A percentile compares a stretch with the other conserved stretches of the same genome.
These are phyloP conservation scores for Coracias cyanogaster DNA, from an alignment of 2,797 vertebrate species.

Conservation along the genomic window DNA sequence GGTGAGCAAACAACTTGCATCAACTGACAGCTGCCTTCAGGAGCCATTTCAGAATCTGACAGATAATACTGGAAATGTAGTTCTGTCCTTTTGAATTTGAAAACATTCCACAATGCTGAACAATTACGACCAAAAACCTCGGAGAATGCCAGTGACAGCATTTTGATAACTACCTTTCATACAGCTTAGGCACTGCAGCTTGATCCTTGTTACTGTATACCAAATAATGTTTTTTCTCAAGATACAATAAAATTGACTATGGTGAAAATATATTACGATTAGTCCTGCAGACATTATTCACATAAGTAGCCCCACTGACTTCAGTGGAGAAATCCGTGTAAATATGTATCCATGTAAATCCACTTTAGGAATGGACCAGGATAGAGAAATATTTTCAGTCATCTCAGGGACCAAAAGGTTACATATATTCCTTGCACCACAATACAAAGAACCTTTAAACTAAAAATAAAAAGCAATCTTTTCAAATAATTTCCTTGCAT, in stretches of 20 bases:
- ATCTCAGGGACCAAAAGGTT: not conserved
- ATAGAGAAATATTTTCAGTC: not conserved
- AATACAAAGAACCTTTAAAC: not conserved
- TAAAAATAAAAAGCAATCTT: not conserved
- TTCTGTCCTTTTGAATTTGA: not conserved
- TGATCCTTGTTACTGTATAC: not conserved
- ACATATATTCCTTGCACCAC: not conserved
- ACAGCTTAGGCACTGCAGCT: not conserved
- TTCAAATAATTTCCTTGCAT: not conserved
- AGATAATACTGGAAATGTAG: not conserved
- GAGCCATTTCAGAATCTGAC: not conserved
- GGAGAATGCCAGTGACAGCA: not conserved
- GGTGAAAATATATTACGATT: not conserved
- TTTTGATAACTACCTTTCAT: not conserved
- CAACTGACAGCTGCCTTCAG: not conserved
- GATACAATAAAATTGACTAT: not conserved
- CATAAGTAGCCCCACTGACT: not conserved
- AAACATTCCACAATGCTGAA: not conserved
- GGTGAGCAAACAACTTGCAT: not conserved
- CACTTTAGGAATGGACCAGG: not conserved
- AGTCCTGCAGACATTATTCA: not conserved
- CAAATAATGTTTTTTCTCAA: not conserved
- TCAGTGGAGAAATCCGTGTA: not conserved
- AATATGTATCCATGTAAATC: not conserved
- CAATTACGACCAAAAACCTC: not conserved